Conservation (phyloP, 2,888 invertebrate species). For the Tenthredo distinguenda region DNA sequence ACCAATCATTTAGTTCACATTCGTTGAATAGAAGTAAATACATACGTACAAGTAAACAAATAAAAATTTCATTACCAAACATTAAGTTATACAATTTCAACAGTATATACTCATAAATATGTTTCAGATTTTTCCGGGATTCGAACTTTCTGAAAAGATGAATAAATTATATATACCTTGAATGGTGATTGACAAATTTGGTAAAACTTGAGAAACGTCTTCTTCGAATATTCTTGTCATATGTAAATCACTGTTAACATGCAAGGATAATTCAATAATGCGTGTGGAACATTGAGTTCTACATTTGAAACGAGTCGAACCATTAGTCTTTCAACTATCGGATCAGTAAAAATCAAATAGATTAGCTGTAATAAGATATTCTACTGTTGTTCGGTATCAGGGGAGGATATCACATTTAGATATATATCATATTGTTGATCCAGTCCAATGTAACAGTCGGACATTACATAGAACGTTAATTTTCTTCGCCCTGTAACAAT, state of each 20-base stretch:
- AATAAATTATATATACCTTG: background rate
- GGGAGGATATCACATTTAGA: slow-evolving; percentile 74
- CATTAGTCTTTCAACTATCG: background rate
- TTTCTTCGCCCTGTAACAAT: slow-evolving; percentile 84
- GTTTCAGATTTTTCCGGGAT: slow-evolving; percentile 10
- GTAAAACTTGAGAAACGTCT: background rate
- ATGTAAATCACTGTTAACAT: background rate
- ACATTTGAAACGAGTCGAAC: background rate
- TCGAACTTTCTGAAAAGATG: background rate
- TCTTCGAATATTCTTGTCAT: background rate
- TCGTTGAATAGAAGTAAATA: background rate
- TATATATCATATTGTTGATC: slow-evolving; percentile 91
- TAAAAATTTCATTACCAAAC: slow-evolving; percentile 19
- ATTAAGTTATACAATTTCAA: slow-evolving; percentile 25
- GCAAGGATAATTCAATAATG: background rate
- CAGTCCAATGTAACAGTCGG: slow-evolving; percentile 95
- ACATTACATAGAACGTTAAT: slow-evolving; percentile 91
- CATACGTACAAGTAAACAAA: background rate
- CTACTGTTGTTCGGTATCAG: slow-evolving; percentile 40
- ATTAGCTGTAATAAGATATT: background rate
- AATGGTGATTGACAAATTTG: background rate
- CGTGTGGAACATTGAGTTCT: background rate
- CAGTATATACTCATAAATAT: slow-evolving; percentile 25
- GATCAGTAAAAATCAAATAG: slow-evolving; percentile 8
- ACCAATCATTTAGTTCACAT: background rate